These are phyloP conservation scores for Corticium candelabrum DNA, from an alignment of 37 sponge, comb jelly and placozoan species.

Conservation along the genomic window DNA sequence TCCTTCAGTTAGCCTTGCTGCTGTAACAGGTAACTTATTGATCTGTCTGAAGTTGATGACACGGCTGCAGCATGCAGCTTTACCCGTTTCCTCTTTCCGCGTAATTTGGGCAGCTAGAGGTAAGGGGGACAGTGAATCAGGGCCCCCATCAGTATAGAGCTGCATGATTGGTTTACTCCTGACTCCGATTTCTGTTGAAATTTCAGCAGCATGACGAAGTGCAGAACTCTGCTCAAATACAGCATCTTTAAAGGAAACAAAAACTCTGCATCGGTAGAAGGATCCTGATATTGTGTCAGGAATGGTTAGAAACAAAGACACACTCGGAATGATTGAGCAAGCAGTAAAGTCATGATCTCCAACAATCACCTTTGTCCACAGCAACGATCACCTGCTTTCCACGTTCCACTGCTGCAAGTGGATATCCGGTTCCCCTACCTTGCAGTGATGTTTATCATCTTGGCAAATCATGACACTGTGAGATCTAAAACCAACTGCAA, in stretches of 20 bases:
- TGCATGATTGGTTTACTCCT: constrained; percentile 11
- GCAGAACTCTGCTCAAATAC: constrained; percentile 30
- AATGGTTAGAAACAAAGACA: constrained; percentile 18
- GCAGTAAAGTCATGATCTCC: constrained; percentile 36
- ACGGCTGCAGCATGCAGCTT: no score
- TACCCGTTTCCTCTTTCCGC: no score
- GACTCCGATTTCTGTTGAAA: not conserved
- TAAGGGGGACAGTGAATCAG: constrained; percentile 37
- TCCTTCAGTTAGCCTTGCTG: no score
- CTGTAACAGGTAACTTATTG: no score
- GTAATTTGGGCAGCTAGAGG: no score
- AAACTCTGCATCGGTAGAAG: constrained; percentile 27
- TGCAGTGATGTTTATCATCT: constrained; percentile 17
- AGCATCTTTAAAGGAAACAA: constrained; percentile 32
- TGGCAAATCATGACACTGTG: constrained; percentile 10
- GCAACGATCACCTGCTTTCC: constrained; percentile 9
- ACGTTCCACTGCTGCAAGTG: constrained; percentile 14
- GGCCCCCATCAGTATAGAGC: constrained; percentile 47
- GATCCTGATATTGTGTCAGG: constrained; percentile 31
- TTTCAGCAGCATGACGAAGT: constrained; percentile 28
- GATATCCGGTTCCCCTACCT: constrained; percentile 15
- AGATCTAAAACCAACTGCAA: constrained; percentile 16
- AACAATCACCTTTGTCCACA: not conserved
- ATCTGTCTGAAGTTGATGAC: no score
- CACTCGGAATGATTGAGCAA: constrained; percentile 14